phyloP scores from a whole-genome alignment of 2,888 invertebrate species.

The Cephus rjabovi region DNA sequence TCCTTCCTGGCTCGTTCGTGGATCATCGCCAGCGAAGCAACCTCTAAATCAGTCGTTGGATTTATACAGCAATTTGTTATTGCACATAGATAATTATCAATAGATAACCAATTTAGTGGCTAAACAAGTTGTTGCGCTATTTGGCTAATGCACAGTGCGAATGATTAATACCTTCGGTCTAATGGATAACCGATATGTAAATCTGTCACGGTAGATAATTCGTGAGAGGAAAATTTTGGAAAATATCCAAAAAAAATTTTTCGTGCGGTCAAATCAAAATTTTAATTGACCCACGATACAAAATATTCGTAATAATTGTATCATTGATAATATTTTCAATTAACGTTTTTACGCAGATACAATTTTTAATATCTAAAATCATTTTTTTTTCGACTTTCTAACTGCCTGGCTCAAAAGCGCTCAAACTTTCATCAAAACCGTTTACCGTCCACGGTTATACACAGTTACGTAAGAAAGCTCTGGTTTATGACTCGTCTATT shows the following conservation, averaged over 20 bases:
- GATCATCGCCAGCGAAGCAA: background rate
- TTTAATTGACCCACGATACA: no score
- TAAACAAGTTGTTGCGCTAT: background rate
- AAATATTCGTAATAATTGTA: no score
- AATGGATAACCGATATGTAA: background rate
- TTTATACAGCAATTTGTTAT: background rate
- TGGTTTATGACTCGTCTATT: background rate
- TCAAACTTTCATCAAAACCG: background rate
- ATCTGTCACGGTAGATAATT: background rate
- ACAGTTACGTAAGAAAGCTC: background rate
- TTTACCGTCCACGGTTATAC: background rate
- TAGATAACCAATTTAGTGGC: background rate
- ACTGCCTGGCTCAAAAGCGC: background rate
- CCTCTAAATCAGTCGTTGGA: background rate
- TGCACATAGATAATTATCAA: background rate
- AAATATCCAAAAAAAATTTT: background rate
- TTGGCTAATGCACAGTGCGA: background rate
- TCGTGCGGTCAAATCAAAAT: fast-evolving
- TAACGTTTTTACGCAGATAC: background rate
- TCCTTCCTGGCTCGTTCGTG: background rate
- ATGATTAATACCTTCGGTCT: background rate
- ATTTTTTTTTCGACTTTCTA: no score
- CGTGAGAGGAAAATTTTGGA: background rate
- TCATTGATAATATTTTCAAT: no score
- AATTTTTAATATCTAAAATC: no score